Conservation (phyloP, 2,113 vertebrate species). For the Andinoacara biseriatus region DNA sequence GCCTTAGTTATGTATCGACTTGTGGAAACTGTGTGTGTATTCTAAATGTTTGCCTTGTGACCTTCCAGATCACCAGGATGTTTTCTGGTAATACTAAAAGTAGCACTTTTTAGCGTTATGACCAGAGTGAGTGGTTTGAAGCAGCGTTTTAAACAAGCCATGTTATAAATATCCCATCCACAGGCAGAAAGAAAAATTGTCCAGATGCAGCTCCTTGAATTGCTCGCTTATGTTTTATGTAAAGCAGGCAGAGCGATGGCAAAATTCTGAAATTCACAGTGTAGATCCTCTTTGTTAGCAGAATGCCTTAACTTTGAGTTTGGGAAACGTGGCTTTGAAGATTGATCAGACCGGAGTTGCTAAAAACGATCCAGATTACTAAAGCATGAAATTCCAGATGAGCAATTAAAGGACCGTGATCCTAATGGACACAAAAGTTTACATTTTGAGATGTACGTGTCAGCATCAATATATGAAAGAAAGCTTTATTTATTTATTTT, state of each 20-base stretch:
- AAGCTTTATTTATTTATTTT: neutral
- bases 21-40: constrained; percentile 22
- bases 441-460: neutral
- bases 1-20: constrained; percentile 6
- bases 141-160: neutral
- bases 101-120: constrained; percentile 9
- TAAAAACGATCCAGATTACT: neutral
- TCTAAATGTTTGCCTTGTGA: constrained; percentile 24
- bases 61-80: neutral
- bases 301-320: constrained; percentile 29
- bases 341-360: neutral
- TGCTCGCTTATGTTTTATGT: constrained; percentile 10
- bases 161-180: neutral
- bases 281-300: neutral
- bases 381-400: neutral
- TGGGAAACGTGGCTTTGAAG: neutral
- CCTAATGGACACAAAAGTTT: constrained; percentile 2
- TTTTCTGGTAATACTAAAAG: constrained; percentile 11
- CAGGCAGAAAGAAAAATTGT: neutral
- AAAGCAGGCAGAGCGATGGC: neutral
- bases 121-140: neutral
- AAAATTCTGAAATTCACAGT: neutral
- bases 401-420: constrained; percentile 4
- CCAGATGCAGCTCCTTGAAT: constrained; percentile 17
- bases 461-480: neutral